A percentile compares a stretch with the other conserved stretches of the same genome.
phyloP scores from a whole-genome alignment of 2,888 invertebrate genomes.

The Osmoderma eremita region DNA sequence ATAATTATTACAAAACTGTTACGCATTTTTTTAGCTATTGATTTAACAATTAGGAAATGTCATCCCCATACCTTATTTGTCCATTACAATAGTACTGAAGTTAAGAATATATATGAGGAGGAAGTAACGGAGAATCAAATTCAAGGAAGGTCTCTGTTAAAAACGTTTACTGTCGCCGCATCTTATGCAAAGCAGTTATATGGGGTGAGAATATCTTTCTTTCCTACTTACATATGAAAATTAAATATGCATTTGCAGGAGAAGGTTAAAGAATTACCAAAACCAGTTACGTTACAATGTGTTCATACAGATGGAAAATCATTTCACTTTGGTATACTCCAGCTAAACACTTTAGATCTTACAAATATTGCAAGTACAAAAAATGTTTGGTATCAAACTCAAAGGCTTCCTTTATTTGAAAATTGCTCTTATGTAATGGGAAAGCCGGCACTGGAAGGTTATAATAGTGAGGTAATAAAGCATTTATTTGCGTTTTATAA shows the following conservation, averaged over 20 bases:
- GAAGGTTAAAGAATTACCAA: constrained; percentile 72
- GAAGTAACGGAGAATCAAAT: constrained; percentile 76
- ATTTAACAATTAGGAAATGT: constrained; percentile 60
- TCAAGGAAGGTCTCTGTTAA: constrained; percentile 75
- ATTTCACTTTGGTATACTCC: constrained; percentile 85
- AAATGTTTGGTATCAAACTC: constrained; percentile 84
- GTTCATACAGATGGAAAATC: constrained; percentile 81
- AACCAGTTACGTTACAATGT: constrained; percentile 84
- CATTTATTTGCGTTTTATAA: constrained; percentile 83
- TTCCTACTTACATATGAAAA: too few species aligned
- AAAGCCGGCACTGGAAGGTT: constrained; percentile 75
- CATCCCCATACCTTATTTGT: constrained; percentile 84
- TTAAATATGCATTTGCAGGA: constrained; percentile 61
- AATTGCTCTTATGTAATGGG: constrained; percentile 73
- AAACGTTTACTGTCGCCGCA: constrained; percentile 80
- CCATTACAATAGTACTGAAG: constrained; percentile 73
- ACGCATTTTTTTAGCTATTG: constrained; percentile 66
- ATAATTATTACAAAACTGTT: background rate
- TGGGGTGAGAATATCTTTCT: constrained; percentile 69
- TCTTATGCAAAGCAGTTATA: constrained; percentile 78
- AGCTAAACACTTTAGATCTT: constrained; percentile 83
- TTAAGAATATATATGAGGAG: constrained; percentile 75
- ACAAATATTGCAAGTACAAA: constrained; percentile 69
- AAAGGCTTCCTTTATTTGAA: constrained; percentile 72
- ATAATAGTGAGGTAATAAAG: constrained; percentile 82